A percentile compares a stretch with the other conserved stretches of the same genome.
phyloP scores from a whole-genome alignment of 2,113 vertebrate species.

The Hippocampus guttulatus region DNA sequence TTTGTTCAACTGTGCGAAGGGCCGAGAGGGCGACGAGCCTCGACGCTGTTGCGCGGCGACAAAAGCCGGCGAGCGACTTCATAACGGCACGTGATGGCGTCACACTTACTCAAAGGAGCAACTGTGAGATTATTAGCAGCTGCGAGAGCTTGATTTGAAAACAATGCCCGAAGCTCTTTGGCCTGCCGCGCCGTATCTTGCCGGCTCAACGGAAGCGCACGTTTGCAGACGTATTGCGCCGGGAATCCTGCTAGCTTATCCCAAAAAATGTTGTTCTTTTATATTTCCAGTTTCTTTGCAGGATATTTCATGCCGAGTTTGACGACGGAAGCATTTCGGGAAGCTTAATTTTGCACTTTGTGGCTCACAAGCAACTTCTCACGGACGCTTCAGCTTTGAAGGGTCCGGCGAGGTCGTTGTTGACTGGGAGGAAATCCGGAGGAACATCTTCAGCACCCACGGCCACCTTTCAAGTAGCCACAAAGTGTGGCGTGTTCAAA shows the following conservation, averaged over 20 bases:
- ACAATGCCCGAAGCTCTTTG: neutral
- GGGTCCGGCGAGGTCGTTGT: neutral
- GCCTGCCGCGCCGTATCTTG: too few species aligned
- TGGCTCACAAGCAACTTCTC: too few species aligned
- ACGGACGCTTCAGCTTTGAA: neutral
- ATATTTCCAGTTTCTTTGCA: too few species aligned
- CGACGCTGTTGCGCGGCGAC: neutral
- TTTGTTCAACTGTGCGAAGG: neutral
- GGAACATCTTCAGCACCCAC: neutral
- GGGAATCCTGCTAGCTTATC: too few species aligned
- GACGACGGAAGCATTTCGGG: too few species aligned
- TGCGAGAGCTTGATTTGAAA: neutral
- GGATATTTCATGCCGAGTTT: too few species aligned
- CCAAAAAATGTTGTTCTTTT: too few species aligned
- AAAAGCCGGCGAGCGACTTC: neutral
- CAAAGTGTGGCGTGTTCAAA: slow-evolving; percentile 42
- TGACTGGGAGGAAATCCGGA: neutral
- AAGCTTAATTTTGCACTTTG: too few species aligned
- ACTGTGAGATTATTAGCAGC: too few species aligned
- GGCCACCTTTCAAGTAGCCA: slow-evolving; percentile 28
- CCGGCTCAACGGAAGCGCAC: too few species aligned
- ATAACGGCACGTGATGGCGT: neutral
- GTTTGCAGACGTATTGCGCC: too few species aligned
- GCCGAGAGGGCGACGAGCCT: neutral
- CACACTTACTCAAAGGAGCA: neutral